Conservation (phyloP, 2,113 vertebrate species). For the Odocoileus hemionus region DNA sequence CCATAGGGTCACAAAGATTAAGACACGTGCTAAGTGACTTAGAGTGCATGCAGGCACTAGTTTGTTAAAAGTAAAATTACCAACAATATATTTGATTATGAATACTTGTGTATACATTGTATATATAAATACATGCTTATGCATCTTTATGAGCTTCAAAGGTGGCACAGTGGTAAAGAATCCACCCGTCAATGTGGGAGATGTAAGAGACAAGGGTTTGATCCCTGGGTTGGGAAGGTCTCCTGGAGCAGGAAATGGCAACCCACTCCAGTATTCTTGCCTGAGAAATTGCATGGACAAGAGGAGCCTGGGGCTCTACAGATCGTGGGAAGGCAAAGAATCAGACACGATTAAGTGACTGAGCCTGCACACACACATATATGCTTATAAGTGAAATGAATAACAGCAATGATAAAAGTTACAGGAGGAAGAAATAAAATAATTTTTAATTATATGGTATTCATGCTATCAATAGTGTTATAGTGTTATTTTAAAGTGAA, state of each 20-base stretch:
- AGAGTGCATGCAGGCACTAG: background rate
- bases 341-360: rapidly evolving
- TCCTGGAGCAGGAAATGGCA: background rate
- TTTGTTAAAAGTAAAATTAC: background rate
- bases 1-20: background rate
- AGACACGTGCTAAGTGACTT: background rate
- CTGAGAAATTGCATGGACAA: background rate
- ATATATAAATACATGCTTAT: background rate
- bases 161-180: background rate
- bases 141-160: background rate
- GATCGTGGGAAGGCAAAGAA: background rate
- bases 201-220: background rate
- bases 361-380: background rate
- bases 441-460: background rate
- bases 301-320: background rate
- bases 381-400: background rate
- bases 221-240: background rate
- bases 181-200: background rate
- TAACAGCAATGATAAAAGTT: background rate
- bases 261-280: background rate
- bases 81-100: background rate
- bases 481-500: background rate
- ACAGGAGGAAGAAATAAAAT: background rate
- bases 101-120: background rate
- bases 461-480: background rate